phyloP scores from a whole-genome alignment of 2,797 vertebrate genomes.

The Rhinella marina region DNA sequence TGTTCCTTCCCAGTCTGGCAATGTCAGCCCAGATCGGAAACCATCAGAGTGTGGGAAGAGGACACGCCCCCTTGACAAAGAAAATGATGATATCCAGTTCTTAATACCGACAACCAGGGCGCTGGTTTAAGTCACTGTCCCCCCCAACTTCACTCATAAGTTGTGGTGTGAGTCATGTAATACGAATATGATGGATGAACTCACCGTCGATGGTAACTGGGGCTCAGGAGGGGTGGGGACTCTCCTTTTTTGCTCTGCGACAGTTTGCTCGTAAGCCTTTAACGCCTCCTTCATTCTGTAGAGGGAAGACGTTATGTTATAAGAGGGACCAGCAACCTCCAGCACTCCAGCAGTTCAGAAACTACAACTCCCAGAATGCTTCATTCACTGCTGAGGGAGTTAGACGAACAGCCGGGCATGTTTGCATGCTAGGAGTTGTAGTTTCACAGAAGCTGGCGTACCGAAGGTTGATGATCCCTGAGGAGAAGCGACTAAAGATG shows the following conservation, averaged over 20 bases:
- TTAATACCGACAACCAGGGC: background rate
- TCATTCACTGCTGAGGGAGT: too few species aligned
- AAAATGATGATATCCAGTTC: background rate
- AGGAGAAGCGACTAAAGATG: background rate
- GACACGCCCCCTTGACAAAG: too few species aligned
- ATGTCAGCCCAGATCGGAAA: too few species aligned
- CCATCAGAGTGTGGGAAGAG: too few species aligned
- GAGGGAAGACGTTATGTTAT: background rate
- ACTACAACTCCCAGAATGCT: too few species aligned
- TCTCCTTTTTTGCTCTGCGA: conserved; percentile 64
- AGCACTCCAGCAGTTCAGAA: too few species aligned
- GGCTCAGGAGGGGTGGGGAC: conserved; percentile 71
- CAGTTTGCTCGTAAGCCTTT: conserved; percentile 68
- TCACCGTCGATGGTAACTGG: conserved; percentile 80
- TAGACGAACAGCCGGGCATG: too few species aligned
- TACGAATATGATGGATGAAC: conserved; percentile 49
- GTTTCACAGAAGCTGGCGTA: too few species aligned
- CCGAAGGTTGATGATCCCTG: too few species aligned
- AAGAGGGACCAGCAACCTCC: background rate
- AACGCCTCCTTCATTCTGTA: conserved; percentile 75
- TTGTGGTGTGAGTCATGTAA: background rate
- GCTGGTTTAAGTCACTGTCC: too few species aligned
- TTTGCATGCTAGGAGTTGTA: too few species aligned
- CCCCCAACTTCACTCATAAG: too few species aligned
- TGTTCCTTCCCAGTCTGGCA: background rate